These are phyloP conservation scores for Sebastiscus albofasciatus DNA, from an alignment of 2,797 vertebrate species.

Conservation along the genomic window DNA sequence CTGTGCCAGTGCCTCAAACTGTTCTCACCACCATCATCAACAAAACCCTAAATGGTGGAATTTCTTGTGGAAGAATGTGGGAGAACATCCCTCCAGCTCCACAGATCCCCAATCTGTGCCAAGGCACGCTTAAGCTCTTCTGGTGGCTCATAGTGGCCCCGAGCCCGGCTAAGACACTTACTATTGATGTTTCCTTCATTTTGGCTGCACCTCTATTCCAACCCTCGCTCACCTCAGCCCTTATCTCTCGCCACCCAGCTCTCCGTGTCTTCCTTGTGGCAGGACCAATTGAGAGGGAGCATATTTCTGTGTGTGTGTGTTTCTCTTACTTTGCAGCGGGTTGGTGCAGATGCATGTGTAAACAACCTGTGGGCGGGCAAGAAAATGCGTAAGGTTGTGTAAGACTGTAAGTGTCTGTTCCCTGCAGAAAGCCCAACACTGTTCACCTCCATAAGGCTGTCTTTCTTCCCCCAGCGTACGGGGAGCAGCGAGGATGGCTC, in stretches of 20 bases:
- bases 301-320: not conserved
- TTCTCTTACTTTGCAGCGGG: conserved; percentile 34
- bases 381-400: conserved; percentile 48
- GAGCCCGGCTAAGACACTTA: conserved; percentile 61
- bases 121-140: conserved; percentile 63
- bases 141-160: conserved; percentile 54
- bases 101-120: conserved; percentile 48
- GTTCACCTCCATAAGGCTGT: conserved; percentile 77
- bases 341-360: conserved; percentile 62
- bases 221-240: conserved; percentile 52
- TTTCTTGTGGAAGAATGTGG: conserved; percentile 53
- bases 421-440: conserved; percentile 76
- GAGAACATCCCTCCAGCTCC: conserved; percentile 41
- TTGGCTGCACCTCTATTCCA: conserved; percentile 44
- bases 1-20: conserved; percentile 17
- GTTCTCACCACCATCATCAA: conserved; percentile 19
- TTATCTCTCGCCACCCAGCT: conserved; percentile 71
- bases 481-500: conserved; percentile 60
- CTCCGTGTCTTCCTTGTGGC: conserved; percentile 49
- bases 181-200: conserved; percentile 63
- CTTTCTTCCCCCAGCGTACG: conserved; percentile 69
- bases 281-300: conserved; percentile 19
- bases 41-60: conserved; percentile 44
- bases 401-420: conserved; percentile 71
- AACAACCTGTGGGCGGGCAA: conserved; percentile 68